Base-by-base conservation (phyloP, 2,888 invertebrate species). In the Malthinus flaveolus region DNA sequence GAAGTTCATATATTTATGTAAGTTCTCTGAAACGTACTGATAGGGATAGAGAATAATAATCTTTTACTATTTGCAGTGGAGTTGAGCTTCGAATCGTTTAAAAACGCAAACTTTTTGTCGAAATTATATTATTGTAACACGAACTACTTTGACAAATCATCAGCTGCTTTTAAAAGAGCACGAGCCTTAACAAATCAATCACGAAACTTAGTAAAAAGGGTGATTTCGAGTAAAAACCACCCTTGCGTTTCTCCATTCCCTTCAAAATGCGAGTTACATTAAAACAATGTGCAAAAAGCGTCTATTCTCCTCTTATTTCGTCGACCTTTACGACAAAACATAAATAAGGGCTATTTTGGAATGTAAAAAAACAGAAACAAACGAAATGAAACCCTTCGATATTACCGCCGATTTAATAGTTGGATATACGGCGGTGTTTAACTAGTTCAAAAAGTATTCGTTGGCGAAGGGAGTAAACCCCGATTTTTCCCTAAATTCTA, bases 401-500 rank as follows among this genome's bases (percentile, higher is more conserved):
- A 23, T 33, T 23, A 49, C 56, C 33, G 46, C 56, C 46, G 35
- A 37, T 50, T 49, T 58, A 52, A 23, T 31, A 50, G 23, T 23
- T 23, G 23, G 23, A 23, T 23, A 46, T 36, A 49, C 34, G 51
- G 36, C 32, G 58, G 59, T 47, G 49, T 46, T 49, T 37, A 56
- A 52, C 54, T 56, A 55, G 56, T 58, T 60, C 50, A 39, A 53
- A 53, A 48, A 56, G 50, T 52, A 37, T 58, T 51, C 49, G 57
- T 15, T 36, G 34, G 36, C 36, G 52, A 62, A 71, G 72, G 72
- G 71, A 66, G 71, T 71, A 68, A 61, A 64, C 62, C 67, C 67
- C 68, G 68, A 68, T 69, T 75, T 71, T 76, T 73, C 76, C 76
- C 73, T 71, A 75, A 76, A 76, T 73, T 72, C 70, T 65, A 70